Evolutionary conservation across 2,888 invertebrate species (phyloP).

Genomic region (Lutraria lutraria): DNA sequence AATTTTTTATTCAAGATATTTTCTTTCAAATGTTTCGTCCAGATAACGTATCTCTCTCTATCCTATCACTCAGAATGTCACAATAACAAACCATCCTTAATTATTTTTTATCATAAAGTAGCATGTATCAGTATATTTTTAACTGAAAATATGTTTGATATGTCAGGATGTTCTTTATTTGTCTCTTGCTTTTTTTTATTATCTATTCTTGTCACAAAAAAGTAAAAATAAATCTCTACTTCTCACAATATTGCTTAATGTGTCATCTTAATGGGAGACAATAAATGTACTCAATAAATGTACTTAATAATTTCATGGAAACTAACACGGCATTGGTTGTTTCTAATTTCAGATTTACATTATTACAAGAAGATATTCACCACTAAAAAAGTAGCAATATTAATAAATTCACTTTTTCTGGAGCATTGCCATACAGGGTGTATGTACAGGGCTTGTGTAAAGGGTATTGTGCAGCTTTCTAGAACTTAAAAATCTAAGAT

Average conservation of each 20-base stretch:
- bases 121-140: not conserved
- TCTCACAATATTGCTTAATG: not conserved
- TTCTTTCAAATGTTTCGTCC: not conserved
- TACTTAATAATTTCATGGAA: not conserved
- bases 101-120: constrained; percentile 10
- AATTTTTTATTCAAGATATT: not conserved
- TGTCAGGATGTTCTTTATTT: not conserved
- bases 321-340: not conserved
- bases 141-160: not conserved
- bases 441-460: too few species aligned
- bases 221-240: not conserved
- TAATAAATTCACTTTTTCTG: too few species aligned
- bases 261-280: constrained; percentile 2
- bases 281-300: too few species aligned
- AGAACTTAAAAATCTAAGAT: too few species aligned
- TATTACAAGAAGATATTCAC: too few species aligned
- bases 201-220: not conserved
- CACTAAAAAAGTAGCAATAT: too few species aligned
- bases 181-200: not conserved
- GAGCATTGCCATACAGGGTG: too few species aligned
- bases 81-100: not conserved
- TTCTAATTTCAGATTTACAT: not conserved
- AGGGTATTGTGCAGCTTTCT: too few species aligned
- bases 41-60: not conserved
- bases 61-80: not conserved